Conservation (phyloP, 2,113 vertebrate species). For the Eulemur macaco region DNA sequence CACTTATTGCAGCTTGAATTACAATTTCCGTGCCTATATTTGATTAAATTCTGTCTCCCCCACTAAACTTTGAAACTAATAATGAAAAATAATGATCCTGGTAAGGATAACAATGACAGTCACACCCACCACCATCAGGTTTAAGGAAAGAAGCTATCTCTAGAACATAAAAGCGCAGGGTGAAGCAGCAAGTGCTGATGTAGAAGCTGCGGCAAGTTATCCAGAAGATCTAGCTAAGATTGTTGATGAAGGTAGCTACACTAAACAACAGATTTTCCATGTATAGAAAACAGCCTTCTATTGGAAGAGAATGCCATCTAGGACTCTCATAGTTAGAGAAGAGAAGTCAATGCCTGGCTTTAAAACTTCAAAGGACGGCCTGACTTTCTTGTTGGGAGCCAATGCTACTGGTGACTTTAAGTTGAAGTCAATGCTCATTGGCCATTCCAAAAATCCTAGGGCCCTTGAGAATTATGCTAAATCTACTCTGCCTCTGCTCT, state of each 20-base stretch:
- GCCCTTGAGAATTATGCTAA: background rate
- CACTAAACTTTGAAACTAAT: background rate
- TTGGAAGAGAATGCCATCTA: background rate
- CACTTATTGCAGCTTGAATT: background rate
- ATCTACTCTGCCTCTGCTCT: background rate
- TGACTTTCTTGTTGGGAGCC: background rate
- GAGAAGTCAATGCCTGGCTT: background rate
- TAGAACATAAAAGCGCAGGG: background rate
- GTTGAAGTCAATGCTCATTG: background rate
- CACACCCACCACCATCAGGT: background rate
- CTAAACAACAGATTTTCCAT: background rate
- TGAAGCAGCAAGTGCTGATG: background rate
- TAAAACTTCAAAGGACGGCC: background rate
- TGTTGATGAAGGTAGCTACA: background rate
- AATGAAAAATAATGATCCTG: background rate
- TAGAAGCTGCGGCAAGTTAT: background rate
- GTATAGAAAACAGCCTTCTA: background rate
- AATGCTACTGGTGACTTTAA: background rate
- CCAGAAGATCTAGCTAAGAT: background rate
- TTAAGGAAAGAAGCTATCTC: background rate
- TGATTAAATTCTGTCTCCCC: background rate
- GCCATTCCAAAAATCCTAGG: background rate
- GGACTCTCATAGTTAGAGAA: background rate
- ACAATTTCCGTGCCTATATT: background rate
- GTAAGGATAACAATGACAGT: background rate